Conservation (phyloP, 2,797 vertebrate species). For the Tiaroga cobitis region DNA sequence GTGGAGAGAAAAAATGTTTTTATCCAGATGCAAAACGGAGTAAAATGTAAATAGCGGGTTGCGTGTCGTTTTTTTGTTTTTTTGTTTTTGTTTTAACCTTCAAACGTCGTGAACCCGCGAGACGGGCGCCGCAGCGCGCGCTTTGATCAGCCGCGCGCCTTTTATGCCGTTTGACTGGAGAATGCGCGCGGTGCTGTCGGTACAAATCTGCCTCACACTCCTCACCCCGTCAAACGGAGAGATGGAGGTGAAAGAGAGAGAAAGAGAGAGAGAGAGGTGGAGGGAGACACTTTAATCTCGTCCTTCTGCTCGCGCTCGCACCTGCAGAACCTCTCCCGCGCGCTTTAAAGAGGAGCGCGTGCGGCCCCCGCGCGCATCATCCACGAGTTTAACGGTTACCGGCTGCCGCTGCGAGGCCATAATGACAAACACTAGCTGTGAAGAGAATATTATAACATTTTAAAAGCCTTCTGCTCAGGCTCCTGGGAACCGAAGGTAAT, state of each 20-base stretch:
- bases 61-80: conserved; percentile 70
- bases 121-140: conserved; percentile 63
- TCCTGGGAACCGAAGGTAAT: conserved; percentile 46
- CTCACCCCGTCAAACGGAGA: conserved; percentile 55
- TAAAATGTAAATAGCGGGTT: conserved; percentile 80
- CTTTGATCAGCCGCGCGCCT: conserved; percentile 82
- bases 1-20: conserved; percentile 74
- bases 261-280: conserved; percentile 43
- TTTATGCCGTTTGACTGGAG: conserved; percentile 82
- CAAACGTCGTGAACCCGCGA: conserved; percentile 58
- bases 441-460: conserved; percentile 21
- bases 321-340: conserved; percentile 60
- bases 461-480: conserved; percentile 31
- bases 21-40: conserved; percentile 76
- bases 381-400: conserved; percentile 44
- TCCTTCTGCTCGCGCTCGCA: conserved; percentile 67
- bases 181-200: conserved; percentile 81
- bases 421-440: conserved; percentile 38
- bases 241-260: conserved; percentile 56
- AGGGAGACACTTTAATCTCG: conserved; percentile 75
- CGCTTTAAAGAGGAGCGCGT: conserved; percentile 37
- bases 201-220: conserved; percentile 79
- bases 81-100: conserved; percentile 58
- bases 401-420: conserved; percentile 41
- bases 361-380: conserved; percentile 38